phyloP scores from a whole-genome alignment of 30 jellyfish, hydroid and myxozoan genomes.

The Hydractinia echinata region DNA sequence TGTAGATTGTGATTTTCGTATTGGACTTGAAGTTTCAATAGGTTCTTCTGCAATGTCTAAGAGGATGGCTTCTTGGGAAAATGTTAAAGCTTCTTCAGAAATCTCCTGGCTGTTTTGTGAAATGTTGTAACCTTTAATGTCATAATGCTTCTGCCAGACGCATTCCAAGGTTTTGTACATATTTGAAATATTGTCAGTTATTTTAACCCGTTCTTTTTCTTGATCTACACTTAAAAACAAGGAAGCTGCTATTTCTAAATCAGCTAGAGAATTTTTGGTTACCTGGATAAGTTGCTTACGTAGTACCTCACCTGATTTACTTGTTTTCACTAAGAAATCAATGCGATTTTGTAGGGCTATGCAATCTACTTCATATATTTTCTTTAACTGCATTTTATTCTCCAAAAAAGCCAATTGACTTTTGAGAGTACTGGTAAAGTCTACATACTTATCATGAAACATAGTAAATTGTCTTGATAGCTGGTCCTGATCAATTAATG shows the following conservation, averaged over 20 bases:
- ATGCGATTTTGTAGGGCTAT: neutral
- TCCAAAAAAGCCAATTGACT: neutral
- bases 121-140: too few relatives aligned
- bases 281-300: neutral
- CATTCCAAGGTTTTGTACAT: too few relatives aligned
- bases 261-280: neutral
- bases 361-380: neutral
- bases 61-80: neutral
- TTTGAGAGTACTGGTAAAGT: neutral
- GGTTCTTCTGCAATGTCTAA: neutral
- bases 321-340: neutral
- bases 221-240: conserved; percentile 13
- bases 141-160: too few relatives aligned
- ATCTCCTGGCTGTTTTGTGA: neutral
- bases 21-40: conserved; percentile 16
- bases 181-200: neutral
- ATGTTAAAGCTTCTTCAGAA: neutral
- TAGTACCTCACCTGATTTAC: neutral
- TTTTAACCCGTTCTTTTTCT: neutral
- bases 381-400: neutral
- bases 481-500: conserved; percentile 19
- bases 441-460: conserved; percentile 3
- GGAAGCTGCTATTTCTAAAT: neutral
- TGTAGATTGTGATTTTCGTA: neutral
- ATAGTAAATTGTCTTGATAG: conserved; percentile 14